Percentiles rank a stretch among this genome's conserved stretches.
phyloP scores from a whole-genome alignment of 1,140 invertebrate species.

The Brachionus sp. region DNA sequence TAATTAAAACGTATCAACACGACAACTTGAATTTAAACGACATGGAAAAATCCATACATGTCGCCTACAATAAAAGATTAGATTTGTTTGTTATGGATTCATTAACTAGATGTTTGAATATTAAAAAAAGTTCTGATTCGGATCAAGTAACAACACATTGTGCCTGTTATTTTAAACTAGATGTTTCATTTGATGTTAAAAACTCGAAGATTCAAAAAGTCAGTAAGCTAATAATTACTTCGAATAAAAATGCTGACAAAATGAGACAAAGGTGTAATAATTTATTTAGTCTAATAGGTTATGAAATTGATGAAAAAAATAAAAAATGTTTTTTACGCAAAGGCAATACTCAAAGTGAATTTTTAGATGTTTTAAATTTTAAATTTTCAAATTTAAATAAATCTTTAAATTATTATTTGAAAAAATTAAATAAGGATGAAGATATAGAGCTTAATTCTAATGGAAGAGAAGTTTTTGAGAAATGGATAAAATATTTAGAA shows the following conservation, averaged over 20 bases:
- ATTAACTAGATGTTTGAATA: neutral
- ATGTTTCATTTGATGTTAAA: neutral
- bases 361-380: neutral
- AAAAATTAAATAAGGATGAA: neutral
- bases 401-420: neutral
- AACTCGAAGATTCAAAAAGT: neutral
- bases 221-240: neutral
- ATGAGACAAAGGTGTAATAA: neutral
- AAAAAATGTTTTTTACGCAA: neutral
- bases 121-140: neutral
- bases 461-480: neutral
- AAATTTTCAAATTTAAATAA: neutral
- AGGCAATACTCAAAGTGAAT: neutral
- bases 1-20: neutral
- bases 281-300: neutral
- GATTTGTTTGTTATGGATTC: neutral
- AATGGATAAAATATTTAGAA: neutral
- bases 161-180: neutral
- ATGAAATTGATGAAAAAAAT: neutral
- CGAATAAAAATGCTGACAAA: neutral
- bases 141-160: neutral
- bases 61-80: neutral
- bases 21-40: neutral
- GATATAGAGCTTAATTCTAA: neutral
- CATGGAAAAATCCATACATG: neutral